These are phyloP conservation scores for Brassicogethes aeneus DNA, from an alignment of 2,888 invertebrate genomes.

Conservation along the genomic window DNA sequence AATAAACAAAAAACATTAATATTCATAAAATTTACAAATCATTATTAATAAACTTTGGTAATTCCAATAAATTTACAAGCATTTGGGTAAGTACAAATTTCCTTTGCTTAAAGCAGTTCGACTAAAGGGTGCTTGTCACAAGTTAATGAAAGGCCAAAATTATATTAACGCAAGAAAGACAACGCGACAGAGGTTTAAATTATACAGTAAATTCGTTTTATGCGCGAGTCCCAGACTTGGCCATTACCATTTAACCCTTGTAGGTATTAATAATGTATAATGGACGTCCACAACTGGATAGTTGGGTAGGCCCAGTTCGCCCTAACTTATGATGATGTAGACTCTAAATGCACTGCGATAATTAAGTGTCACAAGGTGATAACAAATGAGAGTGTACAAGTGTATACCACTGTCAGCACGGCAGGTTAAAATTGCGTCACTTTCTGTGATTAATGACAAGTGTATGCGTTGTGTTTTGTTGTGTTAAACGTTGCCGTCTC, in stretches of 20 bases:
- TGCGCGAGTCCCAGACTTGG: not conserved
- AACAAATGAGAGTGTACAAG: conserved; percentile 31
- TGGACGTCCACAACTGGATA: not conserved
- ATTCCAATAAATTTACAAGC: no score
- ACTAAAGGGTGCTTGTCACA: no score
- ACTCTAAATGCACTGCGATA: conserved; percentile 28
- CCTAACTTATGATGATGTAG: conserved; percentile 21
- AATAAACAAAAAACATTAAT: no score
- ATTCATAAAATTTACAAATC: no score
- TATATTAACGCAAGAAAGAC: not conserved
- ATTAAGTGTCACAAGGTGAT: conserved; percentile 33
- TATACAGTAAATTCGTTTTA: conserved; percentile 1
- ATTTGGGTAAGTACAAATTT: no score
- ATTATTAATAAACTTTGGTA: no score
- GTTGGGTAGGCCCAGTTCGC: not conserved
- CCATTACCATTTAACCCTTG: not conserved
- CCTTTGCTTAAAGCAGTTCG: no score
- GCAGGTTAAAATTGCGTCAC: conserved; percentile 24
- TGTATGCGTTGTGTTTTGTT: conserved; percentile 37
- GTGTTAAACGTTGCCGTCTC: conserved; percentile 36
- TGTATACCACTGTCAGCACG: conserved; percentile 13
- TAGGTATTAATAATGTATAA: conserved; percentile 1
- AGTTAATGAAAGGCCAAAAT: not conserved
- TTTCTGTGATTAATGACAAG: conserved; percentile 39
- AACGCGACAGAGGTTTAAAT: not conserved